A percentile compares a stretch with the other conserved stretches of the same genome.
These are phyloP conservation scores for Heterohyrax brucei DNA, from an alignment of 2,797 vertebrate genomes.

Conservation along the genomic window DNA sequence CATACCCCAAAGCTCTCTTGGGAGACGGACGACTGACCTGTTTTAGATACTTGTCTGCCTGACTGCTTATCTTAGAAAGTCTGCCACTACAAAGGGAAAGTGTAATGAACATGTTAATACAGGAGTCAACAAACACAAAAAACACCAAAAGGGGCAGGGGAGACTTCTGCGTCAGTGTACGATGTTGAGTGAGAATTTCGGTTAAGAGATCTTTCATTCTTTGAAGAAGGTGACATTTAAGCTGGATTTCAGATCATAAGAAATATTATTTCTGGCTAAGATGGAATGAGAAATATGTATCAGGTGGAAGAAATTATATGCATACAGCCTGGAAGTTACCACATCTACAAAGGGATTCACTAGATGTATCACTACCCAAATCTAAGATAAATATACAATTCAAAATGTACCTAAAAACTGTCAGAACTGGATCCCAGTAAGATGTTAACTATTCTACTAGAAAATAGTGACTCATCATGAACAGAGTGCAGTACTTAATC, in stretches of 20 bases:
- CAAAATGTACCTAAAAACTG: neutral
- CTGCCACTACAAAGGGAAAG: neutral
- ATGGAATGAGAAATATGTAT: neutral
- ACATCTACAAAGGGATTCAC: constrained; percentile 2
- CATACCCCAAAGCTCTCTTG: neutral
- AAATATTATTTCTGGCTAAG: neutral
- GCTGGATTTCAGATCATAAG: neutral
- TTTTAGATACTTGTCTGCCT: neutral
- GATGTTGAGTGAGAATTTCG: neutral
- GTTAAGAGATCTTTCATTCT: neutral
- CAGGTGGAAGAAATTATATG: neutral
- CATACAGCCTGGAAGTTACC: neutral
- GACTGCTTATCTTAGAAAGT: neutral
- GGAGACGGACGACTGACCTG: neutral
- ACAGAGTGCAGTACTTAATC: neutral
- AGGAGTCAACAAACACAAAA: neutral
- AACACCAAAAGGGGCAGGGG: neutral
- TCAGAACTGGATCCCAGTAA: neutral
- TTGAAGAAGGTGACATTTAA: neutral
- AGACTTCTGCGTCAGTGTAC: neutral
- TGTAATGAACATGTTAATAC: neutral
- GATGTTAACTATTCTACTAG: neutral
- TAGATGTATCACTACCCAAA: neutral
- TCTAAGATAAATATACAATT: neutral
- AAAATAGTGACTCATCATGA: neutral